Evolutionary conservation across 2,888 invertebrate species (phyloP), one percentile per base, ranked within the genome.

Genomic region (Emmelina monodactyla): DNA sequence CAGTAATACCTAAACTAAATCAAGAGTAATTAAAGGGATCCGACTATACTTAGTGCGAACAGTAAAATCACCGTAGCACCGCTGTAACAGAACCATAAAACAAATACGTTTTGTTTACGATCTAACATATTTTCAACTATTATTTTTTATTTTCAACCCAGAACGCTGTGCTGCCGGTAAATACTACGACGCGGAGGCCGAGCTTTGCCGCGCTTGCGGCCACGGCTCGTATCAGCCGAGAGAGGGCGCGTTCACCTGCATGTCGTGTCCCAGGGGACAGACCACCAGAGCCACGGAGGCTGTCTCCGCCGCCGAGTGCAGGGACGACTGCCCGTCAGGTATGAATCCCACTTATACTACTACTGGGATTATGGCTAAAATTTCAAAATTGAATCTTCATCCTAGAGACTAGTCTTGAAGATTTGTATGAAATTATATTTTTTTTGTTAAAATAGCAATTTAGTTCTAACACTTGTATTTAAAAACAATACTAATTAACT

Each of bases 91-190:
- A n/a, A n/a, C n/a, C n/a, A n/a, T n/a, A n/a, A n/a, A n/a, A n/a
- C n/a, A n/a, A n/a, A n/a, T n/a, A 31, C 35, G n/a, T 12, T 32
- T 33, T 9, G 39, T 29, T 14, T 29, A 32, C 33, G 35, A 38
- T 30, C 31, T 33, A 31, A 22, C 12, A 16, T 34, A 6, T 19
- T 14, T 16, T 36, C 16, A 28, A 16, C n/a, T 33, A 11, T 9
- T 22, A 12, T 32, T 14, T 5, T 31, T n/a, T 16, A 5, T 12
- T 30, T 35, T 2, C 13, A 9, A 3, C n/a, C n/a, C 55, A 87
- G 95, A 95, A 71, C 87, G 92, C 43, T 97, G 97, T 59, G 92
- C 94, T 3, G 90, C 94, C 40, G 97, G 97, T 40, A 94, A 96
- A 76, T 97, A 90, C 71, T 94, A 93, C 68, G 94, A 96, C 57